Percentiles rank a stretch among this genome's conserved stretches.
These are phyloP conservation scores for Gymnothorax javanicus DNA, from an alignment of 2,797 vertebrate genomes.

Conservation along the genomic window DNA sequence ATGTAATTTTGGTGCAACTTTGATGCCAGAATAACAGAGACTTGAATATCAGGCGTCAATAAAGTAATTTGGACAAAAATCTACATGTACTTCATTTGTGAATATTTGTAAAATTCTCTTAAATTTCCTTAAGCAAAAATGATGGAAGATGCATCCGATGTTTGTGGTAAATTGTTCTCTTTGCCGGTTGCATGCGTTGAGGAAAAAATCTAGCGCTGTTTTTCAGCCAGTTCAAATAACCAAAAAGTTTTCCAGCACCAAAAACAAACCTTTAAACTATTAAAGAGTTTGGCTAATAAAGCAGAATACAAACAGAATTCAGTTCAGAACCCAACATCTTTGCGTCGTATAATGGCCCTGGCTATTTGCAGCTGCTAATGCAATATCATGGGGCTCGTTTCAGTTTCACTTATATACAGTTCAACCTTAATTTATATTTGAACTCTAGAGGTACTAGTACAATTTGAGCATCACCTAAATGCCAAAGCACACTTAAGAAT, in stretches of 20 bases:
- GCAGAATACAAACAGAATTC: not conserved
- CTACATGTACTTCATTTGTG: not conserved
- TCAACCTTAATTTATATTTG: not conserved
- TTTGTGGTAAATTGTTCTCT: not conserved
- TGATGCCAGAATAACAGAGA: conserved; percentile 70
- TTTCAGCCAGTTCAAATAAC: not conserved
- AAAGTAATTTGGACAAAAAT: conserved; percentile 56
- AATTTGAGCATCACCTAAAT: not conserved
- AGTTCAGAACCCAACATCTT: not conserved
- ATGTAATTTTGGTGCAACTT: conserved; percentile 80
- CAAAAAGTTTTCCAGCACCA: not conserved
- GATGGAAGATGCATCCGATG: not conserved
- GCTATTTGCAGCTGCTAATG: not conserved
- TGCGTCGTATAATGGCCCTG: not conserved
- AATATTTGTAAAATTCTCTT: not conserved
- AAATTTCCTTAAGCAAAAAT: not conserved
- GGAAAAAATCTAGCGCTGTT: not conserved
- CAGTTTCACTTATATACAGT: not conserved
- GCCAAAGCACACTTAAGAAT: not conserved
- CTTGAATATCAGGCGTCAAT: conserved; percentile 68
- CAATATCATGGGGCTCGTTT: not conserved
- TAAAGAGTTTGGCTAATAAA: not conserved
- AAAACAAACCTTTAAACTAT: not conserved
- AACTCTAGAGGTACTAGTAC: not conserved
- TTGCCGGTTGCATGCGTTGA: not conserved